Percentiles rank a stretch among this genome's conserved stretches.
Conservation (phyloP, 37 sponge, comb jelly and placozoan species). For the Mnemiopsis leidyi region DNA sequence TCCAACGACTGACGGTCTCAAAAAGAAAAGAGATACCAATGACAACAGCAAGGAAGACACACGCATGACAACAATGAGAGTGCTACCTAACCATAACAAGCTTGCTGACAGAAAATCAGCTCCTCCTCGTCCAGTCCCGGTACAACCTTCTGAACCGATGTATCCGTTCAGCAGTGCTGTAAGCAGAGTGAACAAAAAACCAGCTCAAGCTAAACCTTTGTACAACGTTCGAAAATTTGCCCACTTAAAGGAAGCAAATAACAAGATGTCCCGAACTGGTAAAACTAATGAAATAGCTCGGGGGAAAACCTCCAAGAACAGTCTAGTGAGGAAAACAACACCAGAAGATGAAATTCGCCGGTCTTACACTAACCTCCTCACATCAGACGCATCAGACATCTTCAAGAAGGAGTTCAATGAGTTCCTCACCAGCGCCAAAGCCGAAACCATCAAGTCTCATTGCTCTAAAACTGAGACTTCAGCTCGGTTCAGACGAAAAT, state of each 20-base stretch:
- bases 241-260: background rate
- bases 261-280: background rate
- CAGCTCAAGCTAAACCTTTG: background rate
- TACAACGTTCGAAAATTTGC: background rate
- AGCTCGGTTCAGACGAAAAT: background rate
- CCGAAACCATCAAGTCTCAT: background rate
- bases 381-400: constrained; percentile 25
- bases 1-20: background rate
- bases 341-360: background rate
- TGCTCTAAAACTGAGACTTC: background rate
- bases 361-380: constrained; percentile 31
- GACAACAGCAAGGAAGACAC: background rate
- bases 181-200: background rate
- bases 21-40: background rate
- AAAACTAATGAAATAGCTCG: background rate
- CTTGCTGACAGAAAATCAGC: background rate
- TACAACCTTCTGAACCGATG: too few species aligned
- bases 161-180: background rate
- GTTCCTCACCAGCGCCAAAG: constrained; percentile 4
- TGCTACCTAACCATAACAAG: background rate
- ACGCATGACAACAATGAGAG: background rate
- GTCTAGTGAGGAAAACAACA: background rate
- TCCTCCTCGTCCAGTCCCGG: background rate
- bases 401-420: constrained; percentile 12
- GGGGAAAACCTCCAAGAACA: background rate